Base-by-base conservation (phyloP, 1,140 invertebrate species). In the Megathymus violae region DNA sequence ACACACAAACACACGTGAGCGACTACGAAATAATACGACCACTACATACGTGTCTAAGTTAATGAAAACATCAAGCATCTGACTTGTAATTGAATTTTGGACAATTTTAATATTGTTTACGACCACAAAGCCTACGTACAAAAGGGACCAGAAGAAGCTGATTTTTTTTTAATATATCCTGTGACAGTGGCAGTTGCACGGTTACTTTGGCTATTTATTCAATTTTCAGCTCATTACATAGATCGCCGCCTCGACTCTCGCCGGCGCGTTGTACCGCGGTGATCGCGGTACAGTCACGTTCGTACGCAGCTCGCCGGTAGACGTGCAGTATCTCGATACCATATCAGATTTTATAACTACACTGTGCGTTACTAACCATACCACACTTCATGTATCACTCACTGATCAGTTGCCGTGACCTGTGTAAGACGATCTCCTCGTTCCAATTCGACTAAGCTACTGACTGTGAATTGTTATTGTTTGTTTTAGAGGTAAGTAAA, bases 281-380 rank as follows among this genome's bases (percentile, higher is more conserved):
- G n/a, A n/a, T n/a, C n/a, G 31, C 41, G 48, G 58, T 68, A 69
- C 77, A 82, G 79, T 84, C 62, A 75, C 75, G 72, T 71, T 69
- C 62, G 67, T 64, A 69, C 73, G 65, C 67, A 66, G 74, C 67
- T 67, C 46, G 52, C 50, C 25, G 62, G 48, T 65, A 74, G 71
- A 75, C 81, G 81, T 69, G 54, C 48, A 25, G 17, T 40, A 10
- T 11, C 11, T 6, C 3, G 25, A 31, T 46, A 50, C 48, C 19
- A 31, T 54, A 51, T 54, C 34, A 63, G 61, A 36, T 48, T 36
- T 66, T 52, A 58, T 40, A 38, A 51, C 17, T 61, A 56, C 64
- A 71, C 44, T 64, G 72, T 74, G 65, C 52, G 65, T 62, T 78
- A 64, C 40, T 48, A 50, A 64, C 56, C 47, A 62, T 50, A 61